Evolutionary conservation across 2,888 invertebrate species (phyloP).

Genomic region (Chaetoderma sp.): DNA sequence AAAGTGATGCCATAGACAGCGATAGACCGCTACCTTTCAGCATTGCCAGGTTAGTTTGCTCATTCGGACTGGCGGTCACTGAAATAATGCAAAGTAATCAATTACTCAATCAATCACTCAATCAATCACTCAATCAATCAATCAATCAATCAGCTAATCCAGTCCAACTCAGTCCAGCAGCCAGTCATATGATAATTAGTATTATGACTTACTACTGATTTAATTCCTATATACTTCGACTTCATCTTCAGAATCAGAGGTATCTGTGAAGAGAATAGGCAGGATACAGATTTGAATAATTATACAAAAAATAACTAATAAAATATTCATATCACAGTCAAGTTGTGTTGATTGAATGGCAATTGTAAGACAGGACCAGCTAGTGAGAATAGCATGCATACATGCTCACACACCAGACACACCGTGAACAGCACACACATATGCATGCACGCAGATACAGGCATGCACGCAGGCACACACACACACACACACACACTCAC

Average conservation of each 20-base stretch:
- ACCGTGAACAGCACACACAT: not conserved
- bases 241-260: slow-evolving; percentile 45
- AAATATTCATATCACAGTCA: not conserved
- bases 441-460: not conserved
- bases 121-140: too few species aligned
- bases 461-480: too few species aligned
- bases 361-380: slow-evolving; percentile 2
- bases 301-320: not conserved
- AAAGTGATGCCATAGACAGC: slow-evolving; percentile 77
- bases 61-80: too few species aligned
- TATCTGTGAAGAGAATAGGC: slow-evolving; percentile 38
- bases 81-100: too few species aligned
- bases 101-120: too few species aligned
- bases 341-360: not conserved
- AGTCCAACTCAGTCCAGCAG: too few species aligned
- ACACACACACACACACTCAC: not conserved
- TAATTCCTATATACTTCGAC: slow-evolving; percentile 46
- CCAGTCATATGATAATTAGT: not conserved
- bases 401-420: too few species aligned
- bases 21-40: slow-evolving; percentile 71
- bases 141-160: too few species aligned
- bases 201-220: not conserved
- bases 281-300: not conserved
- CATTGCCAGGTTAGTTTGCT: slow-evolving; percentile 59
- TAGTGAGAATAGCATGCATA: not conserved